phyloP scores from a whole-genome alignment of 2,113 vertebrate species.

The Antechinus flavipes region DNA sequence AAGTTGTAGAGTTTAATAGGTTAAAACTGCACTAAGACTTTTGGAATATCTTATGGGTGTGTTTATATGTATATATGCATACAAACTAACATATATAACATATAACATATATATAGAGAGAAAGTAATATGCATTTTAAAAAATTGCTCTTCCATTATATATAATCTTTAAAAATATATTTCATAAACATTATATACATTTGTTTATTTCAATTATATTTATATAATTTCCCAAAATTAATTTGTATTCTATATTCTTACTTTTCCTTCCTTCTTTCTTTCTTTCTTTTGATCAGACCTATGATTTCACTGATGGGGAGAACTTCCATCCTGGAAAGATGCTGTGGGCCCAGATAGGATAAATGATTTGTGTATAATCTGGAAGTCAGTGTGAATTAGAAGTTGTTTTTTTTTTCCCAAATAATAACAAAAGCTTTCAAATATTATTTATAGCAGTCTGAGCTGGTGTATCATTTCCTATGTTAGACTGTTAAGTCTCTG shows the following conservation, averaged over 20 bases:
- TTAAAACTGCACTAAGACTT: neutral
- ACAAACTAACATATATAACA: neutral
- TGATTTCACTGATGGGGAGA: neutral
- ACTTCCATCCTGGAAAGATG: neutral
- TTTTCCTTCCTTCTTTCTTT: neutral
- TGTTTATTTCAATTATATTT: neutral
- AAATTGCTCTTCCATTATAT: neutral
- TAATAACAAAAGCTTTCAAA: neutral
- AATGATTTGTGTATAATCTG: neutral
- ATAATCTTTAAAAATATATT: neutral
- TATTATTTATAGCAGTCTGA: neutral
- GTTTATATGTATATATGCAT: neutral
- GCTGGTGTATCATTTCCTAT: neutral
- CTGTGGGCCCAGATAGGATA: neutral
- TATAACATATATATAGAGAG: neutral
- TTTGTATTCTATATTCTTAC: neutral
- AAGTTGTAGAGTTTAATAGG: neutral
- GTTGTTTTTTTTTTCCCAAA: neutral
- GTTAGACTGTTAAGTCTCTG: neutral
- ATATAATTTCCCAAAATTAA: neutral
- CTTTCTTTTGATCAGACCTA: neutral
- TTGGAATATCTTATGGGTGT: neutral
- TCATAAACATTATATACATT: neutral
- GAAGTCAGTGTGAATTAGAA: neutral
- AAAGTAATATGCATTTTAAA: neutral